Conservation (phyloP, 2,888 invertebrate genomes). For the Hemistola chrysoprasaria region DNA sequence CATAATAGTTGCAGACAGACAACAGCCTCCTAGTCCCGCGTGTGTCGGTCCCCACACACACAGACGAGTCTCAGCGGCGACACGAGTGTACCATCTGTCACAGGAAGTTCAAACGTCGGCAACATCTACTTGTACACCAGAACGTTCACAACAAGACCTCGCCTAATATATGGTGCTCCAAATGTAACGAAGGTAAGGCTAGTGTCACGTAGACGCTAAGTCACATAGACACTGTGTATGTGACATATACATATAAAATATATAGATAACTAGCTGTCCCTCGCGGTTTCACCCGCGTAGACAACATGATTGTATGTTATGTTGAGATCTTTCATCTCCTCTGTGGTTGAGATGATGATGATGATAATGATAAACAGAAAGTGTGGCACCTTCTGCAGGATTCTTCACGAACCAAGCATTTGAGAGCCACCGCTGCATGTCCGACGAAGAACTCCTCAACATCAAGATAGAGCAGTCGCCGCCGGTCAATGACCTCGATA, state of each 20-base stretch:
- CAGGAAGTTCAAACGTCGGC: slow-evolving; percentile 67
- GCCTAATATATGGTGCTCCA: slow-evolving; percentile 58
- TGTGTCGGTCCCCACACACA: slow-evolving; percentile 2
- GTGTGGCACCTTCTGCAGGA: no score
- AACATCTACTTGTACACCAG: slow-evolving; percentile 66
- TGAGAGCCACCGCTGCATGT: slow-evolving; percentile 49
- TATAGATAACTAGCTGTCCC: no score
- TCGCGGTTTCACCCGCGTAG: no score
- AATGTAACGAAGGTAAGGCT: slow-evolving; percentile 57
- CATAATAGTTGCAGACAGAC: slow-evolving; percentile 27
- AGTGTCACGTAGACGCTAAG: background rate
- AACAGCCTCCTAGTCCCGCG: slow-evolving; percentile 37
- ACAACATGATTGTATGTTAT: no score
- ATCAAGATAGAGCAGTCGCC: slow-evolving; percentile 17
- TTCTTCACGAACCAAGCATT: slow-evolving; percentile 27
- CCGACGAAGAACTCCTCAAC: slow-evolving; percentile 7
- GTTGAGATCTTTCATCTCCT: no score
- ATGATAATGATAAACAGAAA: no score
- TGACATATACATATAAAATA: no score
- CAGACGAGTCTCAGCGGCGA: slow-evolving; percentile 39
- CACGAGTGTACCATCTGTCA: slow-evolving; percentile 64
- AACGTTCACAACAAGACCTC: slow-evolving; percentile 53
- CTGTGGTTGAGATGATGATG: no score
- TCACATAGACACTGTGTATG: no score
- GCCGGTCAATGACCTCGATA: slow-evolving; percentile 13